Base-by-base conservation (phyloP, 2,888 invertebrate genomes). In the Leucophenga maculata region DNA sequence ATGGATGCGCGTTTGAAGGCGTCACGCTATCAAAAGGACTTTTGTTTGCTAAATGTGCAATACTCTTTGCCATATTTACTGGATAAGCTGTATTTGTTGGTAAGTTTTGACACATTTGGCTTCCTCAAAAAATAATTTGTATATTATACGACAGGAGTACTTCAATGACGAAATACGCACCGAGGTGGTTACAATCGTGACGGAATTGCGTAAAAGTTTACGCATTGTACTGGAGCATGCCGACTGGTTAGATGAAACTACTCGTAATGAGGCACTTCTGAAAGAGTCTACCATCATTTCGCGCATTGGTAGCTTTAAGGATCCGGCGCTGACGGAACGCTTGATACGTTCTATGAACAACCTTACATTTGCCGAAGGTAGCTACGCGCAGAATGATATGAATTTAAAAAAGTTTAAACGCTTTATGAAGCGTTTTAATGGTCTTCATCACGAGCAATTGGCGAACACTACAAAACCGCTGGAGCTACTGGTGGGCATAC, bases 201-300 rank as follows among this genome's bases (percentile, higher is more conserved):
- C 71, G 14, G 83, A 87, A 62, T 55, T 88, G 16, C 82, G 83
- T n/a, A 75, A 78, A 44, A 82, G 82, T 55, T 69, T 83, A 18
- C 76, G 75, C 6, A 26, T 71, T 6, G 22, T 81, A 0, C 64
- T 87, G 2, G 69, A 82, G 18, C 77, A 78, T 13, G 82, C 83
- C 2, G 84, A 83, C 18, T 87, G 87, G 87, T 62, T 87, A 54
- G 88, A 87, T 59, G 77, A 77, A 16, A 70, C 76, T 0, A 87
- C 87, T 1, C 77, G 84, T 1, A 26, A 54, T 3, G 82, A 86
- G 60, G 87, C 87, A 0, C 62, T 87, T 26, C 71, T 77, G 0
- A 87, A 87, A 55, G 86, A 85, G 60, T 74, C 79, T 1, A 73
- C 74, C 0, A 79, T 87, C 4, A 54, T 54, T 0, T 44, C 79